Base-by-base conservation (phyloP, 2,797 vertebrate genomes). In the Mionectes olivaceus region DNA sequence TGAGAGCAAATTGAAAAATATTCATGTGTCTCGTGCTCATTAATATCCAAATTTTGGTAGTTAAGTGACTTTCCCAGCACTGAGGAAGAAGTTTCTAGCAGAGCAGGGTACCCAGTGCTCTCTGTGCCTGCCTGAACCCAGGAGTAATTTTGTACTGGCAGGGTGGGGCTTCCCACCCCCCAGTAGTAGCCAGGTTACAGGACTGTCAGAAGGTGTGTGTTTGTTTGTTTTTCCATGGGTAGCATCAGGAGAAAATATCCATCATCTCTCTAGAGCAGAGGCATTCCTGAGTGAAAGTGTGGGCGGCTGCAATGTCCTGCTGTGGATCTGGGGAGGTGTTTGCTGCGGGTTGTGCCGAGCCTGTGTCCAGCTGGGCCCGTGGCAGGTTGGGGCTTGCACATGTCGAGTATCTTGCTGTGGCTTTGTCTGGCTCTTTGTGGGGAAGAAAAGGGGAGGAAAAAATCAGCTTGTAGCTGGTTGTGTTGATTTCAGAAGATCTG, bases 231-330 rank as follows among this genome's bases (percentile, higher is more conserved):
- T 95, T 27, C 81, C 83, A 43, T 16, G 63, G 78, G 88, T 44
- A 90, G 81, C 92, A 93, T 84, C 83, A 68, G 94, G 90, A 93
- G 90, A 92, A 82, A 95, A 95, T 91, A 94, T 87, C 90, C 93
- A 87, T 90, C 92, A 67, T 84, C 88, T 94, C 47, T 68, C 0
- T 5, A 79, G 93, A 91, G 43, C 92, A 95, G 95, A 95, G 77
- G 88, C 90, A 89, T 94, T 94, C 87, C 94, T 94, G 85, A 91
- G 94, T 88, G 91, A 78, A 90, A 94, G 90, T 73, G 90, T 94
- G 80, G 94, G 95, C 0, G 67, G 91, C 85, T 95, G 95, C 92
- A 49, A 1, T 82, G 95, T 89, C 92, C 89, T 1, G 0, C 80
- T 12, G n/a, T 0, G 4, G 84, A 9, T 83, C 84, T 59, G 87